Base-by-base conservation (phyloP, 2,888 invertebrate species). In the Caenorhabditis becei region DNA sequence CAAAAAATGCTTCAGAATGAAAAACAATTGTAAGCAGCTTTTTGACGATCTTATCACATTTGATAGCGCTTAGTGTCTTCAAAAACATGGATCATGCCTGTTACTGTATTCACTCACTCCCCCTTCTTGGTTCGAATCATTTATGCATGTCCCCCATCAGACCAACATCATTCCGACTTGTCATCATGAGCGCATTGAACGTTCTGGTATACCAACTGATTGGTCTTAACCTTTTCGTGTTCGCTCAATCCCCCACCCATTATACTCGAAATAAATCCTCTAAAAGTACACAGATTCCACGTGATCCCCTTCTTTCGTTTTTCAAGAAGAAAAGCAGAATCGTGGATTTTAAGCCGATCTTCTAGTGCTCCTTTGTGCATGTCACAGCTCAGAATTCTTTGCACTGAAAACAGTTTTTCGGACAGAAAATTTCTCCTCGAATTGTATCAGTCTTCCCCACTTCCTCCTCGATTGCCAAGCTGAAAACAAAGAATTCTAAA, bases 21-120 rank as follows among this genome's bases (percentile, higher is more conserved):
- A 54, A 26, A 54, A 54, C 54, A 54, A 54, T n/a, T 54, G 2
- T 54, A 54, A 54, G 26, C 16, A 28, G 54, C 54, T 54, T 54
- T 28, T 24, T 16, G 16, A n/a, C 10, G 5, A 16, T 28, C 18
- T 8, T 4, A 18, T 18, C 49, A 18, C 16, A 8, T 53, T 23
- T 53, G n/a, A 26, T 32, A 24, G 24, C 11, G 16, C 51, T 23
- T 54, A 26, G 10, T 28, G n/a, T 2, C 16, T 16, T 26, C n/a
- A 26, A 14, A 54, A 28, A 26, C 54, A 54, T 1, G n/a, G 18
- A 62, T 44, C n/a, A 47, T 14, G 8, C 7, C 8, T 20, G 35
- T 8, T 35, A 58, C 18, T 20, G 35, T 35, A 14, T 37, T 56
- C 11, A 26, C n/a, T 16, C n/a, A 24, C 16, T 11, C 3, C 8